These are phyloP conservation scores for Eucriotettix oculatus DNA, from an alignment of 2,888 invertebrate genomes.

Conservation along the genomic window DNA sequence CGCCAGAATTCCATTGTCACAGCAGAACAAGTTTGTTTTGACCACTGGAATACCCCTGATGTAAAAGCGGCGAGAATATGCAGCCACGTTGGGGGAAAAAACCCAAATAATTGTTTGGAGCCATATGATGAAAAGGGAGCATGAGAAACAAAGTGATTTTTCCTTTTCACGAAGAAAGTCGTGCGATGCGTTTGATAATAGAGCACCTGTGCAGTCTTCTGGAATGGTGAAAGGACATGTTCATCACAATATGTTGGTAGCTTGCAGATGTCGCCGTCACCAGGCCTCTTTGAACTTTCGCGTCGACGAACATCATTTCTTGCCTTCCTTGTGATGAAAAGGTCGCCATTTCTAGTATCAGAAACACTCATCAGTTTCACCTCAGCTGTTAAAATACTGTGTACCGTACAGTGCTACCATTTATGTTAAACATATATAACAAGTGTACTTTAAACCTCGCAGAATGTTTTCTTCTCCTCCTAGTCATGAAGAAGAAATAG, in stretches of 20 bases:
- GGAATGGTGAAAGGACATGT: not conserved
- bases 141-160: no score
- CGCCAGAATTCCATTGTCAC: no score
- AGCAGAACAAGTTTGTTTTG: no score
- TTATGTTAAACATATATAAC: not conserved
- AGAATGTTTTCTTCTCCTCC: not conserved
- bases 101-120: no score
- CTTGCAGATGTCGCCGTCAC: not conserved
- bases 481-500: not conserved
- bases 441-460: no score
- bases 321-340: not conserved
- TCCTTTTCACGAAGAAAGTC: not conserved
- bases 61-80: no score
- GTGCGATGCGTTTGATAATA: not conserved
- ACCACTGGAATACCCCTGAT: no score
- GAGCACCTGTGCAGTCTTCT: not conserved
- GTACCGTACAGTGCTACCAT: not conserved
- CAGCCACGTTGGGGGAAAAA: no score
- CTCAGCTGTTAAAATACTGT: not conserved
- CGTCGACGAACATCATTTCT: not conserved
- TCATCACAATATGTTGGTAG: not conserved
- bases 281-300: constrained; percentile 1
- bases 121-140: no score
- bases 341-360: not conserved
- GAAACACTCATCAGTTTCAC: not conserved